phyloP scores from a whole-genome alignment of 2,797 vertebrate species.

The Lycodopsis pacificus region DNA sequence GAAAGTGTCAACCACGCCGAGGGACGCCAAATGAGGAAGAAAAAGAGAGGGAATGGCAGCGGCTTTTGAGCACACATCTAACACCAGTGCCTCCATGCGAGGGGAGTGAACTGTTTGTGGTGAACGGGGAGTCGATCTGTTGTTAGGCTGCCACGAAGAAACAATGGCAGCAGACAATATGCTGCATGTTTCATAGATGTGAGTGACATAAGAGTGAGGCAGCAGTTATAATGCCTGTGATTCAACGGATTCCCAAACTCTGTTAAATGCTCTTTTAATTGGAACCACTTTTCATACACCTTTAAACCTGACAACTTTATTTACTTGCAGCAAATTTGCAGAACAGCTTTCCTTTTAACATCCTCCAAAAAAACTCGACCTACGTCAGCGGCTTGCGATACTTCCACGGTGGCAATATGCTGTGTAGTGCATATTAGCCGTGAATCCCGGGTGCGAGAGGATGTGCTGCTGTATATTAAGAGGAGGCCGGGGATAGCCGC shows the following conservation, averaged over 20 bases:
- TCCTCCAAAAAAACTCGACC: background rate
- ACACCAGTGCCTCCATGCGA: slow-evolving; percentile 17
- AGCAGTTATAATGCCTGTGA: background rate
- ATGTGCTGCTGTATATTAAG: slow-evolving; percentile 52
- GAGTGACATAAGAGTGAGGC: slow-evolving; percentile 9
- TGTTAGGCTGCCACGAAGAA: slow-evolving; percentile 30
- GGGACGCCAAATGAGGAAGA: slow-evolving; percentile 15
- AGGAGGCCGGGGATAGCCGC: slow-evolving; percentile 53
- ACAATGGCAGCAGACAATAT: slow-evolving; percentile 32
- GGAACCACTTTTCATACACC: background rate
- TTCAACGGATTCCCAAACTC: background rate
- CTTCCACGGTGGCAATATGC: slow-evolving; percentile 6
- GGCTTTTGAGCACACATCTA: slow-evolving; percentile 29
- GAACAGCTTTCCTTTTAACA: background rate
- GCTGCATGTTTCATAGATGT: slow-evolving; percentile 22
- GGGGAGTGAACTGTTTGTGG: slow-evolving; percentile 30
- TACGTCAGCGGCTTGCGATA: slow-evolving; percentile 8
- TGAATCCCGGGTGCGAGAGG: slow-evolving; percentile 27
- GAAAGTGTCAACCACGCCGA: slow-evolving; percentile 40
- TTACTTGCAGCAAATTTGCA: background rate
- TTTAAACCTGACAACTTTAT: background rate
- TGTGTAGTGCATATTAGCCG: slow-evolving; percentile 12
- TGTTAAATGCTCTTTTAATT: background rate
- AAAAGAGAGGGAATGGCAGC: background rate
- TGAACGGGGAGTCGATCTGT: slow-evolving; percentile 35